Base-by-base conservation (phyloP, 2,797 vertebrate genomes). In the Leptatherina wallacei region DNA sequence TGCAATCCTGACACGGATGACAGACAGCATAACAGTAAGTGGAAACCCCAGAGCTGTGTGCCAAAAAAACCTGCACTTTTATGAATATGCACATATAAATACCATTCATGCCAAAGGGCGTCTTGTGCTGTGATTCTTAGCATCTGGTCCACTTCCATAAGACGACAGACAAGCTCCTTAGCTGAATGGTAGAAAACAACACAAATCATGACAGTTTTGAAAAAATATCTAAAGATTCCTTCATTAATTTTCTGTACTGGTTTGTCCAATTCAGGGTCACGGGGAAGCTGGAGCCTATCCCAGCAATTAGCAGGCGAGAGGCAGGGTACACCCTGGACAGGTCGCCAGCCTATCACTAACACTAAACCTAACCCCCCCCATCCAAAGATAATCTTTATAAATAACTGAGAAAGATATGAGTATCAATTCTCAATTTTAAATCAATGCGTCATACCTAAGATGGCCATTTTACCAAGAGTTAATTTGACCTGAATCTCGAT, bases 81-180 rank as follows among this genome's bases (percentile, higher is more conserved):
- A 20, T 76, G 40, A 49, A 73, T 29, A 47, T 49, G 51, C 59
- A 44, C 51, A 38, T 30, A 29, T 10, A 42, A 74, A 88, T 88
- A 96, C 96, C 96, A 96, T 88, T 93, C 94, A 47, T 96, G 96
- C 80, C 91, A 94, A 67, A 96, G 90, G n/a, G 96, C 96, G 76
- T 96, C 95, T 73, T 96, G 95, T 0, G 95, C 96, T 6, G 95
- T 95, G 83, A 96, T 95, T 92, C 96, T 93, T 62, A 95, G 89
- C 94, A 96, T 96, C 80, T 96, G 96, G 77, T 96, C 96, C 73
- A 96, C 93, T 47, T 96, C 96, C 96, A 96, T 96, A 61, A 96
- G 90, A 62, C 94, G 92, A 75, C 95, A 95, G 49, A 96, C 95
- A 51, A 96, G 92, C 68, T 95, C 95, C 83, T 96, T 96, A 27